Conservation (phyloP, 2,113 vertebrate species). For the Odocoileus virginianus region DNA sequence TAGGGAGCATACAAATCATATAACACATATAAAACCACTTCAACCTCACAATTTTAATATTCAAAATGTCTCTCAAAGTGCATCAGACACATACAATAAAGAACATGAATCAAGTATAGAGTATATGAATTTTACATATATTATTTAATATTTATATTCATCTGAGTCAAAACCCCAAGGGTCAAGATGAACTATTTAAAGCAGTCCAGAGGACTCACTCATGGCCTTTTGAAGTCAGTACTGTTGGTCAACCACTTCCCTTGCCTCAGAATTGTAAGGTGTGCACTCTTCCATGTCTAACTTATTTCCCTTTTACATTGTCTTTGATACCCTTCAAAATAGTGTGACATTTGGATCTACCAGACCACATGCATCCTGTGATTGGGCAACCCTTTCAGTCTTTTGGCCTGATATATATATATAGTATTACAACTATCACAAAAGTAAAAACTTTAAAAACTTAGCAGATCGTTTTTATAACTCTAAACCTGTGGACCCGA, state of each 20-base stretch:
- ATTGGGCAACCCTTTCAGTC: background rate
- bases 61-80: background rate
- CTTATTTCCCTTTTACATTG: background rate
- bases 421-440: background rate
- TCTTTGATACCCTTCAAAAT: background rate
- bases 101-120: background rate
- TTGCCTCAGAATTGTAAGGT: background rate
- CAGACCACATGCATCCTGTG: fast-evolving
- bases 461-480: background rate
- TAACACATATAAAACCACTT: background rate
- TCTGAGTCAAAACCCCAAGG: background rate
- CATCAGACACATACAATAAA: background rate
- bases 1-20: background rate
- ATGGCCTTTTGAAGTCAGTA: background rate
- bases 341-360: background rate
- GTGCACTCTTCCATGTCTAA: background rate
- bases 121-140: background rate
- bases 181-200: background rate
- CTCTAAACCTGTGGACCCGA: background rate
- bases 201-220: background rate
- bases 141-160: background rate
- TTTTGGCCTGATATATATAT: background rate
- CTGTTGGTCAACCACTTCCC: background rate
- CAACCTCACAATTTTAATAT: background rate
- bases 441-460: background rate